Evolutionary conservation across 2,113 vertebrate genomes (phyloP).

Genomic region (Mirounga angustirostris): DNA sequence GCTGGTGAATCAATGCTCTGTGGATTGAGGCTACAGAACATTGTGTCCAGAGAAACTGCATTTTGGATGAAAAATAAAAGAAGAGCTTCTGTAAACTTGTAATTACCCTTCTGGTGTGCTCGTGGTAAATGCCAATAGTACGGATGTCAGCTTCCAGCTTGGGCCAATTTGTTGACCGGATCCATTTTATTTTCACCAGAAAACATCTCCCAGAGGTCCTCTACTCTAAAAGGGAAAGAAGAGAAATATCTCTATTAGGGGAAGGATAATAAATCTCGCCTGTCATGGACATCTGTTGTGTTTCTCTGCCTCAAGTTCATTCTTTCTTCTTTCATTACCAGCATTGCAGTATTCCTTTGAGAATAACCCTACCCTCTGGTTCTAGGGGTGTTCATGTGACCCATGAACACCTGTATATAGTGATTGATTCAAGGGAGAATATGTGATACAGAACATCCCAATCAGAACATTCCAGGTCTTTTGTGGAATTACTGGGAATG

Average conservation of each 20-base stretch:
- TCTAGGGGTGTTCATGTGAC: not conserved
- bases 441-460: not conserved
- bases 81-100: conserved; percentile 64
- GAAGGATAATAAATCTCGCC: not conserved
- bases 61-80: conserved; percentile 64
- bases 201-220: conserved; percentile 45
- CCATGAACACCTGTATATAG: not conserved
- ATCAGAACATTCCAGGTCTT: not conserved
- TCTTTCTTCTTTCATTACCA: conserved; percentile 34
- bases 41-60: conserved; percentile 34
- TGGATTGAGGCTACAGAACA: conserved; percentile 56
- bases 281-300: conserved; percentile 3
- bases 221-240: conserved; percentile 16
- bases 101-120: conserved; percentile 58
- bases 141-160: conserved; percentile 45
- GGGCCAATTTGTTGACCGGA: conserved; percentile 32
- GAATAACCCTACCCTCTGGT: not conserved
- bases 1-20: conserved; percentile 50
- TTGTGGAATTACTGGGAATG: not conserved
- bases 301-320: not conserved
- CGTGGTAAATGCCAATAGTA: conserved; percentile 7
- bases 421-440: not conserved
- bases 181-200: conserved; percentile 58
- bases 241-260: not conserved
- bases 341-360: not conserved